Percentiles rank a stretch among this genome's conserved stretches.
Conservation (phyloP, 2,113 vertebrate species). For the Phalacrocorax aristotelis region DNA sequence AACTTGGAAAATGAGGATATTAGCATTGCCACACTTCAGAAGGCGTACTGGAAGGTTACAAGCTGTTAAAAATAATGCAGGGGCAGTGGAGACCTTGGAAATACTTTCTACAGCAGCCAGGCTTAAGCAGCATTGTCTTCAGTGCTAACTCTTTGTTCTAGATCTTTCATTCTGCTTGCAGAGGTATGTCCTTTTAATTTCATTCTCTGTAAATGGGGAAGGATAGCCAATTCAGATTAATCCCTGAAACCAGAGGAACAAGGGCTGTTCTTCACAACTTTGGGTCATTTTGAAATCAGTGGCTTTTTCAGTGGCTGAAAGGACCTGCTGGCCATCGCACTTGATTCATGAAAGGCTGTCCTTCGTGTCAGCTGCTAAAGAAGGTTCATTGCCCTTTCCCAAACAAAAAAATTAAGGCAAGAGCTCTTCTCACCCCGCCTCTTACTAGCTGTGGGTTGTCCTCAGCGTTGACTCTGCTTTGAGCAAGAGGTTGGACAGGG, state of each 20-base stretch:
- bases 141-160: not conserved
- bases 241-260: not conserved
- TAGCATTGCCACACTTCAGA: not conserved
- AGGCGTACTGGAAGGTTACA: not conserved
- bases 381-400: not conserved
- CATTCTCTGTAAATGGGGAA: not conserved
- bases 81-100: not conserved
- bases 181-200: not conserved
- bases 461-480: not conserved
- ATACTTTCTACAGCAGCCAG: not conserved
- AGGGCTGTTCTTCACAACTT: not conserved
- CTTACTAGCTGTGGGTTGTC: not conserved
- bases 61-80: not conserved
- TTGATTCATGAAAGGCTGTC: not conserved
- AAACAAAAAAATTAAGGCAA: rapidly evolving
- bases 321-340: not conserved
- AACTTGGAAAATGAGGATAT: not conserved
- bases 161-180: not conserved
- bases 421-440: not conserved
- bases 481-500: not conserved
- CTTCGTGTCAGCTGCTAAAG: not conserved
- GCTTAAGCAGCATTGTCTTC: not conserved
- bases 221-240: not conserved
- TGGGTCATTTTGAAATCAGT: not conserved
- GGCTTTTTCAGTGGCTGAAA: not conserved